Percentiles rank a stretch among this genome's conserved stretches.
Evolutionary conservation across 2,888 invertebrate species (phyloP).

Genomic region (Formica aserva): DNA sequence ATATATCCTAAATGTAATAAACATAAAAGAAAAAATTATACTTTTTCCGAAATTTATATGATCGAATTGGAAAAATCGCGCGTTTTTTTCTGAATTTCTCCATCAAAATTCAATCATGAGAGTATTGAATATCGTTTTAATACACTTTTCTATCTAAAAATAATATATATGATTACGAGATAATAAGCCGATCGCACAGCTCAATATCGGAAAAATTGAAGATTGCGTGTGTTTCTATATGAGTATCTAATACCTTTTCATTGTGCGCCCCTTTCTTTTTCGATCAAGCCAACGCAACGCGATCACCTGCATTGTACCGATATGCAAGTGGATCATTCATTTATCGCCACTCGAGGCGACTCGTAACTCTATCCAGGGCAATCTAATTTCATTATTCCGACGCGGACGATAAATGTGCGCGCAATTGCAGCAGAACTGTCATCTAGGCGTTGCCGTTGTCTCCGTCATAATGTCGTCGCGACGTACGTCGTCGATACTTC

Average conservation of each 20-base stretch:
- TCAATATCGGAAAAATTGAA: slow-evolving; percentile 3
- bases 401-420: slow-evolving; percentile 41
- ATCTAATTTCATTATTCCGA: slow-evolving; percentile 63
- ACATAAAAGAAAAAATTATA: background rate
- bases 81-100: background rate
- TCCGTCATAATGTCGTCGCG: background rate
- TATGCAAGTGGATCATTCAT: slow-evolving; percentile 51
- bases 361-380: slow-evolving; percentile 56
- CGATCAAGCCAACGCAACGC: slow-evolving; percentile 28
- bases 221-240: background rate
- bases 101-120: background rate
- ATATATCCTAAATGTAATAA: background rate
- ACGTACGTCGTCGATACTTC: slow-evolving; percentile 5
- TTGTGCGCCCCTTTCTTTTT: background rate
- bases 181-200: background rate
- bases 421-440: slow-evolving; percentile 23
- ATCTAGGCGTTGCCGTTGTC: slow-evolving; percentile 28
- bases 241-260: background rate
- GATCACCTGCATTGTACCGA: slow-evolving; percentile 34
- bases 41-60: background rate
- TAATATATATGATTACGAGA: background rate
- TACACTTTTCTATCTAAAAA: background rate
- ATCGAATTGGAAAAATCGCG: background rate
- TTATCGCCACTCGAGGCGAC: slow-evolving; percentile 42
- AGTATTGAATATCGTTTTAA: slow-evolving; percentile 1